Percentiles rank a stretch among this genome's conserved stretches.
Conservation (phyloP, 2,113 vertebrate species). For the Dipodomys ordii region DNA sequence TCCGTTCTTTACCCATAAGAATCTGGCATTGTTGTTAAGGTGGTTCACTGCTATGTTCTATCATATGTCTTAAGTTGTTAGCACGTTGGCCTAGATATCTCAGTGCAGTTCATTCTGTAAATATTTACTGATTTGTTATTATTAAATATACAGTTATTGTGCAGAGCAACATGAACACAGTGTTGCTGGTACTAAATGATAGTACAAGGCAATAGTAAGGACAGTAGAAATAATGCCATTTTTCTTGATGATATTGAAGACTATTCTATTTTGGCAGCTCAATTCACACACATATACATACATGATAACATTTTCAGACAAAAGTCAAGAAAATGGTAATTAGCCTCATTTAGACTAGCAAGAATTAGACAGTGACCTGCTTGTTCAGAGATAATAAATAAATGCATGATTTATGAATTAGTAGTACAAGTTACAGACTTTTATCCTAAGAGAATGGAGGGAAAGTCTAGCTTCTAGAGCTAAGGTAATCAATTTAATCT, state of each 20-base stretch:
- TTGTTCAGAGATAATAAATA: neutral
- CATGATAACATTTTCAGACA: neutral
- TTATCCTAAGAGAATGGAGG: neutral
- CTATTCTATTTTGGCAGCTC: neutral
- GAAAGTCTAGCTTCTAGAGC: neutral
- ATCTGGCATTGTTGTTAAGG: neutral
- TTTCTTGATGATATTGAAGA: conserved; percentile 2
- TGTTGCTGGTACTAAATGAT: neutral
- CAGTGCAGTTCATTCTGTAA: neutral
- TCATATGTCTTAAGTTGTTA: neutral
- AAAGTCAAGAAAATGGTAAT: neutral
- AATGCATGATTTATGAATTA: neutral
- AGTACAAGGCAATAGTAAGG: neutral
- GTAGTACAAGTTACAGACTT: neutral
- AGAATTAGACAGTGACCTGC: neutral
- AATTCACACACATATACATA: neutral
- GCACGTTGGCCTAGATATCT: neutral
- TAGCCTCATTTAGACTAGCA: neutral
- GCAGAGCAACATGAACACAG: neutral
- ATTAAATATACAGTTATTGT: neutral
- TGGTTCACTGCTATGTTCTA: neutral
- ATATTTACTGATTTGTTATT: neutral
- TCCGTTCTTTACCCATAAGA: neutral
- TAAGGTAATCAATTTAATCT: neutral
- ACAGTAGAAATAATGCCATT: neutral